A percentile compares a stretch with the other conserved stretches of the same genome.
phyloP scores from a whole-genome alignment of 2,797 vertebrate species.

The Eurystomus glaucurus region DNA sequence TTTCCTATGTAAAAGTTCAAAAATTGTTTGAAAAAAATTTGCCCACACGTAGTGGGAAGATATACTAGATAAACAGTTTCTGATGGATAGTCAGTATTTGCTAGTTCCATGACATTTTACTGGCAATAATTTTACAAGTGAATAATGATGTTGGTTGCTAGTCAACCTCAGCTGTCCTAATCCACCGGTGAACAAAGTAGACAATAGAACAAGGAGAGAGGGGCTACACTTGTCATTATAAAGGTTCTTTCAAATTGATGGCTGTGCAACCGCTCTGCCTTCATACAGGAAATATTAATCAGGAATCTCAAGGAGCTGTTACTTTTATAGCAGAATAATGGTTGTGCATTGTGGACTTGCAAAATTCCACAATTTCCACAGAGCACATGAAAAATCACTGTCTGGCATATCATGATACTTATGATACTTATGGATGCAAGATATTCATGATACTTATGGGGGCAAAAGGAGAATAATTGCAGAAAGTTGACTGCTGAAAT shows the following conservation, averaged over 20 bases:
- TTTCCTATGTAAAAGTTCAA: background rate
- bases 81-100: background rate
- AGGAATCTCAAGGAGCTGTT: background rate
- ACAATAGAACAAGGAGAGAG: background rate
- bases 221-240: background rate
- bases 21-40: background rate
- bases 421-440: background rate
- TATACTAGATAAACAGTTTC: background rate
- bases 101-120: background rate
- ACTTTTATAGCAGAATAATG: background rate
- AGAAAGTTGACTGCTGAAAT: background rate
- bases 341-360: background rate
- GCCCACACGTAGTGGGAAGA: background rate
- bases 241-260: background rate
- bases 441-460: background rate
- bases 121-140: background rate
- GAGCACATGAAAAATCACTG: background rate
- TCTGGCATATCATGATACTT: background rate
- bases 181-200: background rate
- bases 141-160: background rate
- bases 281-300: background rate
- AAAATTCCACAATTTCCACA: background rate
- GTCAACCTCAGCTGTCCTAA: background rate
- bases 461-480: background rate
- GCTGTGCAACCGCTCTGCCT: background rate